These are phyloP conservation scores for Pristionchus mayeri DNA, from an alignment of 2,888 invertebrate genomes.

Conservation along the genomic window DNA sequence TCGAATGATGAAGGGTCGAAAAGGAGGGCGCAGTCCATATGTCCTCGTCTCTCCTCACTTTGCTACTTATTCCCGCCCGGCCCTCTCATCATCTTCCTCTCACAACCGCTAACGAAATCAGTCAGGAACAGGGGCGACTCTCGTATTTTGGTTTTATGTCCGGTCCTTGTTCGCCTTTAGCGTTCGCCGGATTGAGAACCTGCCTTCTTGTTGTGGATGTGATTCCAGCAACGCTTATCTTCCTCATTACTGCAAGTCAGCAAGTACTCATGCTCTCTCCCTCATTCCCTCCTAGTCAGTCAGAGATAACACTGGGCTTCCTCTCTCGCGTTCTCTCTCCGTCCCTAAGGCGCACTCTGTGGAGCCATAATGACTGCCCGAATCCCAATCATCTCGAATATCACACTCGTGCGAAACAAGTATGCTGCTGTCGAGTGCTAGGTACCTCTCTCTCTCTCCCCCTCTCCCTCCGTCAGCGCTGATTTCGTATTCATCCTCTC, in stretches of 20 bases:
- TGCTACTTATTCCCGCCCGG: constrained; percentile 25
- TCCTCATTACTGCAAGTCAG: constrained; percentile 2
- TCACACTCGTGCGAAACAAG: constrained; percentile 29
- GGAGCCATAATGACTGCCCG: constrained; percentile 37
- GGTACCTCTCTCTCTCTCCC: constrained; percentile 14
- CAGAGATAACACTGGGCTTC: not conserved
- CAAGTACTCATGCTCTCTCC: not conserved
- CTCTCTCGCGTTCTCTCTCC: not conserved
- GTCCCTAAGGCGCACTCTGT: not conserved
- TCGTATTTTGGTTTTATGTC: constrained; percentile 3
- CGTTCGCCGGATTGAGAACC: too few relatives aligned
- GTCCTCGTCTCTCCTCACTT: constrained; percentile 33
- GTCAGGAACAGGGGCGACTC: not conserved
- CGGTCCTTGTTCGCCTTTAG: not conserved
- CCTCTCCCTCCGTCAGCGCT: not conserved
- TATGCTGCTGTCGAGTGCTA: too few relatives aligned
- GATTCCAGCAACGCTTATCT: too few relatives aligned
- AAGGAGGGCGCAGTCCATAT: constrained; percentile 26
- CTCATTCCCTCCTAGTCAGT: not conserved
- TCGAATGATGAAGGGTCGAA: constrained; percentile 17
- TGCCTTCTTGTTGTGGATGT: too few relatives aligned
- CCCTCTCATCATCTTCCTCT: not conserved
- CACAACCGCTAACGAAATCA: constrained; percentile 9
- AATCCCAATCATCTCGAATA: not conserved
- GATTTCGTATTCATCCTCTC: constrained; percentile 2